Conservation (phyloP, 2,888 invertebrate genomes). For the Agrilus mali region DNA sequence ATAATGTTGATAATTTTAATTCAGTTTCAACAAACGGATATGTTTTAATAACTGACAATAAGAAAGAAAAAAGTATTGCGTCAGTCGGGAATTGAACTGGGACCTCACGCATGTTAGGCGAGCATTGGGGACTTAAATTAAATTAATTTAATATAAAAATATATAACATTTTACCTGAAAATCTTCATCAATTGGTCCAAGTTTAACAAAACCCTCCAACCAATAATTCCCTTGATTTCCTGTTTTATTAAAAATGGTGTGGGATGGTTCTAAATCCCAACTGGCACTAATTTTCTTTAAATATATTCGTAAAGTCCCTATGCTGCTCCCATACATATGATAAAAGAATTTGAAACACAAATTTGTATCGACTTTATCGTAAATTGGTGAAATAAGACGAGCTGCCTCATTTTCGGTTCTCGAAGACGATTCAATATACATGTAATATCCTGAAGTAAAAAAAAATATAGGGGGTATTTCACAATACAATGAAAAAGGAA, state of each 20-base stretch:
- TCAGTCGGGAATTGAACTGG: too few relatives aligned
- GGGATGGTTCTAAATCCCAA: slow-evolving; percentile 33
- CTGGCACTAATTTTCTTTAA: slow-evolving; percentile 34
- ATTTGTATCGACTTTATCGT: slow-evolving; percentile 21
- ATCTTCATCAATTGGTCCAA: slow-evolving; percentile 35
- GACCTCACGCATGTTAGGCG: too few relatives aligned
- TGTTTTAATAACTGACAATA: too few relatives aligned
- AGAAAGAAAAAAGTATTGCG: too few relatives aligned
- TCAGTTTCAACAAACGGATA: too few relatives aligned
- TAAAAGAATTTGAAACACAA: slow-evolving; percentile 61
- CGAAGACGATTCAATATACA: slow-evolving; percentile 69
- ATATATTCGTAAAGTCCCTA: slow-evolving; percentile 43
- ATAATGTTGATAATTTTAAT: too few relatives aligned
- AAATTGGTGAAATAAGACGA: slow-evolving; percentile 61
- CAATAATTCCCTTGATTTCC: slow-evolving; percentile 62
- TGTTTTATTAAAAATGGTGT: slow-evolving; percentile 44
- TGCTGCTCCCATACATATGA: slow-evolving; percentile 62
- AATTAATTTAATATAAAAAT: too few relatives aligned
- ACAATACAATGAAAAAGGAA: not conserved
- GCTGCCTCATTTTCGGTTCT: slow-evolving; percentile 52
- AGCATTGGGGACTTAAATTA: too few relatives aligned
- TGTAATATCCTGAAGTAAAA: slow-evolving; percentile 54
- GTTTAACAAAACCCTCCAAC: slow-evolving; percentile 40
- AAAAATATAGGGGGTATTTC: slow-evolving; percentile 4
- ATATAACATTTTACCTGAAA: slow-evolving; percentile 40